Evolutionary conservation across 2,888 invertebrate genomes (phyloP).

Genomic region (Ennomos erosarius): DNA sequence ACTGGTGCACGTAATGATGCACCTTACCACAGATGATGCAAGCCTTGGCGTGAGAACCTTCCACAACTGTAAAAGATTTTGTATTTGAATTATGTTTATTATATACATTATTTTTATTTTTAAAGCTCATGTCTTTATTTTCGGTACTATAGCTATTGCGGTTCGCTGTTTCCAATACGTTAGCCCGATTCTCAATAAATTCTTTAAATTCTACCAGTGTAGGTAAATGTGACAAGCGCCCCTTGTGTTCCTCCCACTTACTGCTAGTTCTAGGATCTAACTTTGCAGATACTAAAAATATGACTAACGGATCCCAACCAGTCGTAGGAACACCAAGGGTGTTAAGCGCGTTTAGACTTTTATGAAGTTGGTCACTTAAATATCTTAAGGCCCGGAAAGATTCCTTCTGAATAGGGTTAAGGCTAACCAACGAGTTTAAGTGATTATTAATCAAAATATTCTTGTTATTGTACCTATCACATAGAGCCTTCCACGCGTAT

Average conservation of each 20-base stretch:
- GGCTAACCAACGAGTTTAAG: conserved; percentile 15
- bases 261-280: conserved; percentile 13
- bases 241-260: conserved; percentile 15
- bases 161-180: conserved; percentile 1
- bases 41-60: not conserved
- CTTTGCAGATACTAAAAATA: conserved; percentile 11
- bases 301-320: conserved; percentile 8
- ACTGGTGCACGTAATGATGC: not conserved
- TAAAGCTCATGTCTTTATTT: conserved; percentile 4
- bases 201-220: not conserved
- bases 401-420: conserved; percentile 16
- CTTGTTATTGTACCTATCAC: conserved; percentile 17
- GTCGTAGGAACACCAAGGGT: not conserved
- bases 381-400: conserved; percentile 15
- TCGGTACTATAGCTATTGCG: not conserved
- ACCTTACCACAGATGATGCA: not conserved
- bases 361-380: conserved; percentile 15
- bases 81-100: not conserved
- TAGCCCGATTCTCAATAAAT: conserved; percentile 3
- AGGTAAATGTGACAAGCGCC: conserved; percentile 1
- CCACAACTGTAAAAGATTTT: not conserved
- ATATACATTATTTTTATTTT: not conserved
- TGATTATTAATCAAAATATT: conserved; percentile 27
- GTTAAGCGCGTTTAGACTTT: conserved; percentile 2
- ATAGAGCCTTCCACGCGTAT: conserved; percentile 8